A percentile compares a stretch with the other conserved stretches of the same genome.
These are phyloP conservation scores for Galbula dea DNA, from an alignment of 2,113 vertebrate genomes.

Conservation along the genomic window DNA sequence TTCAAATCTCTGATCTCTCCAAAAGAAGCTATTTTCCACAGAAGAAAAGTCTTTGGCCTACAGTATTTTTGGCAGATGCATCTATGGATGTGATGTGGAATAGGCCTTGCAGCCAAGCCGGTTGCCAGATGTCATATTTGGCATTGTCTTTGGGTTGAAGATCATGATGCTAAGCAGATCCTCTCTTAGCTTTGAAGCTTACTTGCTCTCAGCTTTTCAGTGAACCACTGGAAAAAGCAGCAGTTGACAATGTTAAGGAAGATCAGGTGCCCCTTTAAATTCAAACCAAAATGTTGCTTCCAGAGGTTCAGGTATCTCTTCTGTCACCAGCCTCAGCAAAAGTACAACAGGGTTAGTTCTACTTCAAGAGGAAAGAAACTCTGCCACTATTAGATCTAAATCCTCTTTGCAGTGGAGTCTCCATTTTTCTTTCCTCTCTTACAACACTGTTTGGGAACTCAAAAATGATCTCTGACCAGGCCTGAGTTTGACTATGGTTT, in stretches of 20 bases:
- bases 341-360: neutral
- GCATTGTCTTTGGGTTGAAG: slow-evolving; percentile 31
- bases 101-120: slow-evolving; percentile 34
- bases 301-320: neutral
- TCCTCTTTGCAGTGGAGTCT: neutral
- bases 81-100: slow-evolving; percentile 35
- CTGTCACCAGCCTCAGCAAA: neutral
- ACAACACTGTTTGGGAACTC: neutral
- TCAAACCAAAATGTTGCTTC: neutral
- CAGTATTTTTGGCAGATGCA: slow-evolving; percentile 25
- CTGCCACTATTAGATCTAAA: neutral
- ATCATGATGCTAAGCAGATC: slow-evolving; percentile 54
- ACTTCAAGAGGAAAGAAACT: neutral
- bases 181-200: slow-evolving; percentile 60
- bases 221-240: slow-evolving; percentile 26
- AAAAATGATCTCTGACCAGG: neutral
- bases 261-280: slow-evolving; percentile 5
- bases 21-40: slow-evolving; percentile 46
- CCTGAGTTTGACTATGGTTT: neutral
- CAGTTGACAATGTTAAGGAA: neutral
- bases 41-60: slow-evolving; percentile 6
- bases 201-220: slow-evolving; percentile 32
- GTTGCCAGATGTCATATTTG: slow-evolving; percentile 60
- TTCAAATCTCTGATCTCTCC: slow-evolving; percentile 50
- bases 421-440: neutral